phyloP scores from a whole-genome alignment of 2,888 invertebrate species.

The Drosophila nr. perissopoda region DNA sequence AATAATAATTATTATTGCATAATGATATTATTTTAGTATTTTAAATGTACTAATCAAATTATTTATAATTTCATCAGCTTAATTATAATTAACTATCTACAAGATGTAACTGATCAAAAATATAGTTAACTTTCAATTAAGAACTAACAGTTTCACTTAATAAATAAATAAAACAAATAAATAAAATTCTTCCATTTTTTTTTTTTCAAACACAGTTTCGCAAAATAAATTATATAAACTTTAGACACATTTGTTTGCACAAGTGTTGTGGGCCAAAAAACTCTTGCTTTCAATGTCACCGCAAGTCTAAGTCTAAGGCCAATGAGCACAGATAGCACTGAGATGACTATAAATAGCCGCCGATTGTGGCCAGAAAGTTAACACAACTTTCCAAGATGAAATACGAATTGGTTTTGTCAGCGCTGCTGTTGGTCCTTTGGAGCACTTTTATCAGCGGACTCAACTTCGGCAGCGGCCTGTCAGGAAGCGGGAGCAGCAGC shows the following conservation, averaged over 20 bases:
- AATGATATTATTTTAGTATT: neutral
- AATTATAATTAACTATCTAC: neutral
- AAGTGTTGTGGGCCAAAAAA: conserved; percentile 23
- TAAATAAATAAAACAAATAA: neutral
- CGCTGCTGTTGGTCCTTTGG: conserved; percentile 37
- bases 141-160: neutral
- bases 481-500: neutral
- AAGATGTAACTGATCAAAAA: neutral
- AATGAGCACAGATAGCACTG: neutral
- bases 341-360: conserved; percentile 34
- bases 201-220: neutral
- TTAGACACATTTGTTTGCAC: conserved; percentile 23
- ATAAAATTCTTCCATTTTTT: neutral
- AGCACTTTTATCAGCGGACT: conserved; percentile 3
- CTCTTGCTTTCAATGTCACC: conserved; percentile 30
- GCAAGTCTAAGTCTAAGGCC: neutral
- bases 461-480: neutral
- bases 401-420: conserved; percentile 27
- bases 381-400: conserved; percentile 46
- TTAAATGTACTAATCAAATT: neutral
- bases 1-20: neutral
- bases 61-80: too few species aligned
- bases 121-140: neutral
- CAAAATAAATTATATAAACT: neutral
- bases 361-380: neutral